phyloP scores from a whole-genome alignment of 2,888 invertebrate genomes.

The Drosophila cracens region DNA sequence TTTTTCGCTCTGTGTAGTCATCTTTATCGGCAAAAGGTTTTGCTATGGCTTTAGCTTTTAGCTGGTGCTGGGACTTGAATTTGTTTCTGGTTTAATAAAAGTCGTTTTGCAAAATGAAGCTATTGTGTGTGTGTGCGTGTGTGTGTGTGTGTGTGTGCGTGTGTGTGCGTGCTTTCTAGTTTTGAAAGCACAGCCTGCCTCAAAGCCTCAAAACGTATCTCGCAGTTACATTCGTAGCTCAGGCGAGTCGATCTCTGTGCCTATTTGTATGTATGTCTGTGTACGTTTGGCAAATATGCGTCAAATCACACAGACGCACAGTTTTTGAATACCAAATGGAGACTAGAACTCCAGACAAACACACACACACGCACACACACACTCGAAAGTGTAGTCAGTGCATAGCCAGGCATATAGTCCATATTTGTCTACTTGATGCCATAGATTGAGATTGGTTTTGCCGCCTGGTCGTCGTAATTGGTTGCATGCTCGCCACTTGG shows the following conservation, averaged over 20 bases:
- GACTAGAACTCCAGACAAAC: conserved; percentile 36
- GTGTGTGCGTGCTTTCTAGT: conserved; percentile 55
- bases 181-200: conserved; percentile 50
- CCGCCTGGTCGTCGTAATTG: conserved; percentile 63
- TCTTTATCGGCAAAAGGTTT: conserved; percentile 63
- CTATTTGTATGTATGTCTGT: conserved; percentile 30
- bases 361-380: conserved; percentile 19
- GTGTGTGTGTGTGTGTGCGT: conserved; percentile 21
- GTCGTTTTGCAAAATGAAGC: conserved; percentile 77
- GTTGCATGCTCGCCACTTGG: conserved; percentile 53
- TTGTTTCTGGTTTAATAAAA: conserved; percentile 75
- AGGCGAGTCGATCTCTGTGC: conserved; percentile 27
- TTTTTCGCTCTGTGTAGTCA: conserved; percentile 6
- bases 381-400: conserved; percentile 25
- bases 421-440: conserved; percentile 78
- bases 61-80: conserved; percentile 41
- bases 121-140: conserved; percentile 62
- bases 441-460: conserved; percentile 74
- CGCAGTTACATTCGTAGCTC: conserved; percentile 56
- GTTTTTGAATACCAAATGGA: conserved; percentile 79
- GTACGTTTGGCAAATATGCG: conserved; percentile 74
- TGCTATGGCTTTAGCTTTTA: conserved; percentile 60
- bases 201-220: conserved; percentile 52
- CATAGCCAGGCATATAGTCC: conserved; percentile 50
- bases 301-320: conserved; percentile 79